A percentile compares a stretch with the other conserved stretches of the same genome.
Evolutionary conservation across 2,888 invertebrate species (phyloP).

Genomic region (Adelognathus sp.): DNA sequence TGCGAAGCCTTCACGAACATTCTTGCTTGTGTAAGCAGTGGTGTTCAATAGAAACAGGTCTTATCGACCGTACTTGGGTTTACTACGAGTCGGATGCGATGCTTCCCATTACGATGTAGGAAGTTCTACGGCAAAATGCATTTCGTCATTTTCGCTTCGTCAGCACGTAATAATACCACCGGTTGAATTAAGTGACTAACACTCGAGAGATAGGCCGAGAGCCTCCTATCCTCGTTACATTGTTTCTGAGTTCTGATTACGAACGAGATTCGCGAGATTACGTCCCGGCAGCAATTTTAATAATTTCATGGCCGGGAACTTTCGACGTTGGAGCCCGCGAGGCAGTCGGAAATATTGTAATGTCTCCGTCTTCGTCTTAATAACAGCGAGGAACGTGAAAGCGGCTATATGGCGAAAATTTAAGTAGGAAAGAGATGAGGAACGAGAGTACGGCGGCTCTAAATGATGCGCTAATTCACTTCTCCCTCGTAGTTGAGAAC

Average conservation of each 20-base stretch:
- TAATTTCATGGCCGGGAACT: constrained; percentile 11
- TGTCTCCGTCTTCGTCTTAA: not conserved
- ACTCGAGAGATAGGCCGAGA: not conserved
- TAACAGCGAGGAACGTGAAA: not conserved
- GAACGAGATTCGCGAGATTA: constrained; percentile 3
- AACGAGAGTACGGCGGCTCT: not conserved
- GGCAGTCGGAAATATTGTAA: constrained; percentile 12
- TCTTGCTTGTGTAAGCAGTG: not conserved
- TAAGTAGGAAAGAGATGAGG: not conserved
- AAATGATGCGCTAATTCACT: constrained; percentile 30
- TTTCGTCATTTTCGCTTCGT: not conserved
- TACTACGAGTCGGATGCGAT: not conserved
- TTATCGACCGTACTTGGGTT: not conserved
- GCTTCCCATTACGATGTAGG: constrained; percentile 25
- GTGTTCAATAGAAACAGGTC: constrained; percentile 20
- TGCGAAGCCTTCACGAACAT: not conserved
- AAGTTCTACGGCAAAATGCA: constrained; percentile 7
- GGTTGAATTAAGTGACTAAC: no score
- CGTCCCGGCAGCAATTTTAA: constrained; percentile 29
- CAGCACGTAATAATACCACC: not conserved
- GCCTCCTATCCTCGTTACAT: not conserved
- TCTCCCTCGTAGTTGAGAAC: constrained; percentile 5
- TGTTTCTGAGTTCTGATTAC: constrained; percentile 17
- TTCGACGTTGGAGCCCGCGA: not conserved
- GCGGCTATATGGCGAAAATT: constrained; percentile 9